Percentiles rank a stretch among this genome's conserved stretches.
Evolutionary conservation across 2,888 invertebrate species (phyloP).

Genomic region (Eupelmus urozonus): DNA sequence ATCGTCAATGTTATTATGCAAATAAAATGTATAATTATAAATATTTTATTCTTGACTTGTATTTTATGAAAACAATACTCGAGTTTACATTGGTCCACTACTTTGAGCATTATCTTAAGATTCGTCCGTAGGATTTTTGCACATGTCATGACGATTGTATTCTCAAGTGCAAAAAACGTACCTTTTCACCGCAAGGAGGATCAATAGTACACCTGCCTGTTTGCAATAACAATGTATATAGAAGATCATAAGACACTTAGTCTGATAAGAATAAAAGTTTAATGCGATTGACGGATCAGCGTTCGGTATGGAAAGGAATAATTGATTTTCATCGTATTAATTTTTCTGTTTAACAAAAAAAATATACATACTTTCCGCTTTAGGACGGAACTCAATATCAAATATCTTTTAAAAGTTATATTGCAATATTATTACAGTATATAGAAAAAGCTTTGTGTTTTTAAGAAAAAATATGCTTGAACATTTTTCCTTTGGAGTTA

Average conservation of each 20-base stretch:
- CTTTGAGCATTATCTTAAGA: not conserved
- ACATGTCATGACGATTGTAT: constrained; percentile 4
- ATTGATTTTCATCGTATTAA: constrained; percentile 14
- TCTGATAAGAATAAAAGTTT: constrained; percentile 47
- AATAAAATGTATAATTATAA: too few species aligned
- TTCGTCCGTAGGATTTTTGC: constrained; percentile 27
- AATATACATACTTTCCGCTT: constrained; percentile 47
- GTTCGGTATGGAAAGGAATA: constrained; percentile 43
- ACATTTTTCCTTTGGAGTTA: not conserved
- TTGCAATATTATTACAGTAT: constrained; percentile 25
- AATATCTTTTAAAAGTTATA: constrained; percentile 26
- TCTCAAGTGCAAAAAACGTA: constrained; percentile 28
- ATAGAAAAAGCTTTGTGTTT: constrained; percentile 37
- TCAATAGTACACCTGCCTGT: constrained; percentile 18
- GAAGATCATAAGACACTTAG: constrained; percentile 47
- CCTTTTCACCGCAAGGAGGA: constrained; percentile 20
- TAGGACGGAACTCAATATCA: constrained; percentile 52
- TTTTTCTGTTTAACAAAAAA: constrained; percentile 38
- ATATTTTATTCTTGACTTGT: too few species aligned
- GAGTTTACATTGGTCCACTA: constrained; percentile 28
- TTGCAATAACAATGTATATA: constrained; percentile 29
- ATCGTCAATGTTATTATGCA: too few species aligned
- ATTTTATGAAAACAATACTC: not conserved
- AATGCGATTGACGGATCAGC: constrained; percentile 34
- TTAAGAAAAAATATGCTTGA: constrained; percentile 31